Evolutionary conservation across 1,140 invertebrate species (phyloP), one percentile per base, ranked within the genome.

Genomic region (Aphaenogaster floridana): DNA sequence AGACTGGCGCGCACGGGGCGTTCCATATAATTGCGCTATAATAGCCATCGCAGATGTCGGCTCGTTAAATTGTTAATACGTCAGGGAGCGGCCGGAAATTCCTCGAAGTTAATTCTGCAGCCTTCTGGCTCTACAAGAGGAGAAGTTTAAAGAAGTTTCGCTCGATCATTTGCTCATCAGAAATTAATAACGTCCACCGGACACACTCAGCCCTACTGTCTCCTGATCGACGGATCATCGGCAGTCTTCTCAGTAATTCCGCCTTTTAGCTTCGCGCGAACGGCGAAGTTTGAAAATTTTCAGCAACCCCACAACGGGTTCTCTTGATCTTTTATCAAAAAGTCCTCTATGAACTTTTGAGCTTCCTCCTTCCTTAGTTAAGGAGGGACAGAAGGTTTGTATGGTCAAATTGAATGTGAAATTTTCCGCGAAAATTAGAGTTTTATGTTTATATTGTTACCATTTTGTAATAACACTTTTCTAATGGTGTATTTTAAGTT

Each of bases 31-130:
- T 94, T 93, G 92, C 94, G 92, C 93, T 94, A 93, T 94, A 94
- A 94, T 93, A 93, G 91, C 92, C 92, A 92, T 93, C 91, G 93
- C 94, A 94, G 93, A 92, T 94, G 92, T 88, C 88, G 93, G 87
- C 86, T 88, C 93, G 93, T 94, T 94, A 94, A 94, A 94, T 94
- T 94, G 92, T 93, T 89, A 93, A 94, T 93, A 91, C 91, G 85
- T 91, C 83, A 86, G 88, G 84, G 83, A 69, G 39, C 36, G 64
- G 50, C 88, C 80, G 59, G 84, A 91, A 94, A 92, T 92, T 91
- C 86, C 64, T 11, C 52, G 72, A 61, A 85, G 86, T 92, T 90
- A 92, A 91, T 91, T 68, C 86, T 66, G 69, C 86, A 72, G 69
- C 48, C n/a, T 77, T 63, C n/a, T 34, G 57, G 17, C 28, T 81